Evolutionary conservation across 2,113 vertebrate genomes (phyloP).

Genomic region (Orientallactaga bullata): DNA sequence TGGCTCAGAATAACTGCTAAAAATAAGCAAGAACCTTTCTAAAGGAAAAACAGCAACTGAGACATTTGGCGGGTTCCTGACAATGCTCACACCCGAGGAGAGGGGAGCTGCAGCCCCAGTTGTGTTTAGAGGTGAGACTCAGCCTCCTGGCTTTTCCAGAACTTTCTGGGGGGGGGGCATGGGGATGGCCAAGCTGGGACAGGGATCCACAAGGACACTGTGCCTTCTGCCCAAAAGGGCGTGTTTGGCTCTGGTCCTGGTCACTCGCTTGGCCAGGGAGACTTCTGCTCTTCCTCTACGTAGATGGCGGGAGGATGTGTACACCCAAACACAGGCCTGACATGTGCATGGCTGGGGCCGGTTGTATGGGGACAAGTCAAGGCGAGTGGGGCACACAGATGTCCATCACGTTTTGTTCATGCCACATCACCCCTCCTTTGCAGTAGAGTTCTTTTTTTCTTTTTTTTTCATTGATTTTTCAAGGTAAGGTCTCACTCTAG

Average conservation of each 20-base stretch:
- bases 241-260: too few species aligned
- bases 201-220: accelerated
- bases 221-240: background rate
- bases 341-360: background rate
- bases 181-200: background rate
- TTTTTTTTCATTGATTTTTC: too few species aligned
- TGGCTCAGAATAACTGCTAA: background rate
- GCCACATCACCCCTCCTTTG: background rate
- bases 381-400: too few species aligned
- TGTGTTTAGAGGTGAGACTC: accelerated
- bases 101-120: accelerated
- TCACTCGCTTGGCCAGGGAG: background rate
- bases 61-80: background rate
- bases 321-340: background rate
- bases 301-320: accelerated
- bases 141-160: background rate
- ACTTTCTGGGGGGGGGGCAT: background rate
- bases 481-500: too few species aligned
- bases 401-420: accelerated
- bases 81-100: background rate
- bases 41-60: background rate
- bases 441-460: accelerated
- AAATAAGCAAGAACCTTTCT: background rate
- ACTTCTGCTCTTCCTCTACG: background rate
- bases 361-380: background rate